Evolutionary conservation across 2,797 vertebrate genomes (phyloP).

Genomic region (Triplophysa yarkandensis): DNA sequence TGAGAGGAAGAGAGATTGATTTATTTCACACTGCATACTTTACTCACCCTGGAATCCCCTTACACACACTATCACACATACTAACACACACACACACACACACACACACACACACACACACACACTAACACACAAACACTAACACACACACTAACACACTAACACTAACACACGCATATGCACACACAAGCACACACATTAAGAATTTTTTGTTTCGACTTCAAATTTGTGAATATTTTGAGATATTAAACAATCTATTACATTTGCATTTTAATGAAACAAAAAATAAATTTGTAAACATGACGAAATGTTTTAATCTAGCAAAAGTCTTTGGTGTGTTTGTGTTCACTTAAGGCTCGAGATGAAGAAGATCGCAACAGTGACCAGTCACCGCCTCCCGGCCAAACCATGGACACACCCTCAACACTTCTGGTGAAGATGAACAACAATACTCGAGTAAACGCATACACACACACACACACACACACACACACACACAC

Average conservation of each 20-base stretch:
- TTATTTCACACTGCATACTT: conserved; percentile 80
- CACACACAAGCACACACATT: no score
- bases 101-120: no score
- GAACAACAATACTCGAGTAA: conserved; percentile 77
- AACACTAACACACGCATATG: no score
- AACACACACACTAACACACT: conserved; percentile 62
- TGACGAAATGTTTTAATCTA: not conserved
- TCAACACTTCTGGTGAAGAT: conserved; percentile 75
- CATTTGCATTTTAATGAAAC: no score
- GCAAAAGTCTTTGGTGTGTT: not conserved
- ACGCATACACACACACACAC: conserved; percentile 32
- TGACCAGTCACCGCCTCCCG: conserved; percentile 71
- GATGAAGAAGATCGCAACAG: conserved; percentile 76
- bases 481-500: not conserved
- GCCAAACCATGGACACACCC: conserved; percentile 68
- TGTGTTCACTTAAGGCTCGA: conserved; percentile 66
- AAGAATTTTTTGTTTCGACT: no score
- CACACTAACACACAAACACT: conserved; percentile 68
- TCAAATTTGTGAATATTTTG: no score
- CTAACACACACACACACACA: no score
- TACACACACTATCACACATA: conserved; percentile 73
- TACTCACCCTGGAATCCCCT: conserved; percentile 78
- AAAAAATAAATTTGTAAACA: no score
- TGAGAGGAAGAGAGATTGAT: conserved; percentile 73
- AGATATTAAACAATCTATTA: no score